Base-by-base conservation (phyloP, 2,888 invertebrate genomes). In the Brassicogethes aeneus region DNA sequence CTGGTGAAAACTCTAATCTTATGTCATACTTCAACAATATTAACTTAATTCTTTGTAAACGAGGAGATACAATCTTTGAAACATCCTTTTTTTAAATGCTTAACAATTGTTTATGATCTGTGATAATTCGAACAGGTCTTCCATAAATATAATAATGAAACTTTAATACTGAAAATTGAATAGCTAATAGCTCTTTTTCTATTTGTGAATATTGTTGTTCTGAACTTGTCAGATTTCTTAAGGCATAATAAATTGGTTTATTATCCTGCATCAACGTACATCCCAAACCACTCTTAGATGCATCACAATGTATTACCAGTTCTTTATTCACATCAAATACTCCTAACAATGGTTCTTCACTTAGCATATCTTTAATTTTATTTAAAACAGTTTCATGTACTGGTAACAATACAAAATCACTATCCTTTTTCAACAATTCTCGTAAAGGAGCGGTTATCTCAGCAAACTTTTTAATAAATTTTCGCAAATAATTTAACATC, bases 391-490 rank as follows among this genome's bases (percentile, higher is more conserved):
- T 13, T 34, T 34, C 34, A 15, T 34, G 34, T 34, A n/a, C n/a
- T n/a, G n/a, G n/a, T n/a, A n/a, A n/a, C n/a, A n/a, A n/a, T n/a
- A n/a, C n/a, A 36, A 41, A 48, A 2, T 36, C 17, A 3, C 41
- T 36, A n/a, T 41, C 34, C 2, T 48, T 49, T 36, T 49, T 51
- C 36, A 50, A 36, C 16, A 51, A 30, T 14, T 43, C 23, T 16
- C 48, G 16, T 5, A 49, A 31, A 17, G 40, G 45, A 2, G 32
- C 39, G 1, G 45, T 40, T 16, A 37, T 31, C 17, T 42, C 38
- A 1, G 50, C 29, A 1, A 49, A 12, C 30, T 44, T 46, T 17
- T 39, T 41, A 35, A 46, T 42, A 17, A 37, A 47, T 15, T 15
- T 40, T 23, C 45, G 17, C 8, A 43, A 33, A 35, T 45, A 48